A percentile compares a stretch with the other conserved stretches of the same genome.
Evolutionary conservation across 2,888 invertebrate genomes (phyloP).

Genomic region (Lissonota sp.): DNA sequence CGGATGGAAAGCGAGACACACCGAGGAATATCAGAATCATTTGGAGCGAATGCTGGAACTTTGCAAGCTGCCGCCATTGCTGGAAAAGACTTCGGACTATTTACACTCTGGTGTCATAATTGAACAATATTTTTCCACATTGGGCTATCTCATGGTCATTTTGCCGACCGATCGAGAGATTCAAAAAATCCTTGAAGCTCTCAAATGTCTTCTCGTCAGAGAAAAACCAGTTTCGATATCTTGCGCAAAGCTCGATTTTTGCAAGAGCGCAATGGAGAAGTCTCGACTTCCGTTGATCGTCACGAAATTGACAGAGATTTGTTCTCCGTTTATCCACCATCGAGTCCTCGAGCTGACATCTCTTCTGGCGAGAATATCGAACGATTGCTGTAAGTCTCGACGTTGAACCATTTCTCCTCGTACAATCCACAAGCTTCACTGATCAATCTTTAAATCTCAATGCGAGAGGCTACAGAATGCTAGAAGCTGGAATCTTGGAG

Average conservation of each 20-base stretch:
- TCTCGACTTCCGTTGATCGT: constrained; percentile 81
- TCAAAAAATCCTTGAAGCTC: constrained; percentile 66
- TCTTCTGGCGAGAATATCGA: constrained; percentile 74
- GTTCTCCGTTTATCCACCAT: constrained; percentile 75
- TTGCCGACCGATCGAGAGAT: constrained; percentile 69
- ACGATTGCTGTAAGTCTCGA: constrained; percentile 76
- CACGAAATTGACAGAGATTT: constrained; percentile 76
- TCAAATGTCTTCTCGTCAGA: constrained; percentile 68
- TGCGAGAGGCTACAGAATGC: constrained; percentile 78
- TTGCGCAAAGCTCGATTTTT: constrained; percentile 69
- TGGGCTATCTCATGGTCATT: constrained; percentile 78
- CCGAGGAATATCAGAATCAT: constrained; percentile 71
- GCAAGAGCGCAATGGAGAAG: constrained; percentile 73
- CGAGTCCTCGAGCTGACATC: constrained; percentile 76
- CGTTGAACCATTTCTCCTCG: neutral
- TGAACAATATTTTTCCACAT: constrained; percentile 79
- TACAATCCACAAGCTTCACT: neutral
- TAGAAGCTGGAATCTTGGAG: constrained; percentile 78
- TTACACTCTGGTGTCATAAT: constrained; percentile 70
- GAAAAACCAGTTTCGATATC: constrained; percentile 24
- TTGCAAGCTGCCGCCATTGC: constrained; percentile 76
- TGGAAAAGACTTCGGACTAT: constrained; percentile 77
- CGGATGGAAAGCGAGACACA: constrained; percentile 64
- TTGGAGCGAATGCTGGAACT: constrained; percentile 77
- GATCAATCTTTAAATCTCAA: neutral